Evolutionary conservation across 2,888 invertebrate species (phyloP), one percentile per base, ranked within the genome.

Genomic region (Campoplex nolae): DNA sequence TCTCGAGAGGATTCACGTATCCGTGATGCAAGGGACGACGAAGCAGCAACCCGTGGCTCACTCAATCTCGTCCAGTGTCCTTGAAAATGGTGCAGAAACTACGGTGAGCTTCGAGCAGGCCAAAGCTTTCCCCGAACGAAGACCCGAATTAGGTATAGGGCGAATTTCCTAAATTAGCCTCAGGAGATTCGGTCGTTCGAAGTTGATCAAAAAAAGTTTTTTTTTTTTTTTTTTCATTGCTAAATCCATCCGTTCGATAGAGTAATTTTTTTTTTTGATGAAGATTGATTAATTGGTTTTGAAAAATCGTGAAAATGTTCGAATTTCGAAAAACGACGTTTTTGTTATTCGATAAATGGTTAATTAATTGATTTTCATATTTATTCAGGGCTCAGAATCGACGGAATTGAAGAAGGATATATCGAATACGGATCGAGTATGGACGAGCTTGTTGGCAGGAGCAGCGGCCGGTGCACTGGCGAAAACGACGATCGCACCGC

Each of bases 401-500:
- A n/a, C 23, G 8, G 65, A 79, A 67, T 28, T 74, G 23, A 68
- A 75, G 65, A 42, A 74, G 6, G 56, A 74, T 16, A 92, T 94
- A 81, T 92, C 94, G 13, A 96, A 96, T 91, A 94, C 96, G 45
- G 95, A 96, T 92, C 95, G 96, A 84, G 97, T 98, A 80, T 92
- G 97, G 89, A 97, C 98, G 84, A 99, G 99, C 90, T 96, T 99
- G 90, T 94, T 97, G 75, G 97, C 99, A 0, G 99, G 99, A 51
- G 99, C 99, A 0, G 95, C 97, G 32, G 99, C 99, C 45, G 99
- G 99, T 32, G 99, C 98, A 3, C 91, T 98, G 85, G 99, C 99
- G 42, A 99, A 99, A 95, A 98, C 99, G 0, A 96, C 97, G 71
- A 99, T 99, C 90, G 99, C 99, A 2, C 99, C 99, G 0, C 95